Evolutionary conservation across 1,140 invertebrate species (phyloP).

Genomic region (Tenebrio molitor): DNA sequence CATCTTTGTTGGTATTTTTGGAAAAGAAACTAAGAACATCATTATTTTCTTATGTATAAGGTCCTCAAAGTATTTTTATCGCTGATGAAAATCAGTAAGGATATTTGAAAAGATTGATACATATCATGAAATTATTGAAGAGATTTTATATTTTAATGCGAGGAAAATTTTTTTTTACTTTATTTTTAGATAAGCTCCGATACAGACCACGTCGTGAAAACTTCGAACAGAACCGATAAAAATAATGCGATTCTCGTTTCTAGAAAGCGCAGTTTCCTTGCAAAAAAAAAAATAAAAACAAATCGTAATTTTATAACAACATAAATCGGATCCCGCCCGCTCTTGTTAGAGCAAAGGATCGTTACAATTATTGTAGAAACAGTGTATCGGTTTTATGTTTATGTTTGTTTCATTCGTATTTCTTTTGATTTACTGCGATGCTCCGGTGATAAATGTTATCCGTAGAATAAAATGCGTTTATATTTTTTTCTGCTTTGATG

Average conservation of each 20-base stretch:
- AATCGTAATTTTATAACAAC: slow-evolving; percentile 35
- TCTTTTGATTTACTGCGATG: slow-evolving; percentile 31
- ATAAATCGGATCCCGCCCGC: slow-evolving; percentile 23
- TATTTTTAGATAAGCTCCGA: no score
- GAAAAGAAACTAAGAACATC: no score
- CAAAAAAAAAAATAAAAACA: slow-evolving; percentile 5
- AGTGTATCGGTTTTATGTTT: slow-evolving; percentile 40
- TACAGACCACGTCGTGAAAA: no score
- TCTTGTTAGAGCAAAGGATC: slow-evolving; percentile 33
- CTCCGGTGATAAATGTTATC: slow-evolving; percentile 27
- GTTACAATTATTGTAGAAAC: slow-evolving; percentile 36
- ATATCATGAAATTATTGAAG: no score
- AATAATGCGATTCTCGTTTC: neutral
- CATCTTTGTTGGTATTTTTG: no score
- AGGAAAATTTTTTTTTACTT: no score
- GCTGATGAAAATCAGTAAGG: no score
- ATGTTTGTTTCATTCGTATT: slow-evolving; percentile 39
- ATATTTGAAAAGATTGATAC: no score
- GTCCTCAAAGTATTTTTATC: no score
- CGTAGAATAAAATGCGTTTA: slow-evolving; percentile 36
- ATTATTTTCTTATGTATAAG: no score
- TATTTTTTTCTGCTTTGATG: slow-evolving; percentile 18
- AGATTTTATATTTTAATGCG: no score
- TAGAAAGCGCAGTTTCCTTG: neutral
- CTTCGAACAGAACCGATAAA: neutral